Evolutionary conservation across 2,797 vertebrate genomes (phyloP), one percentile per base, ranked within the genome.

Genomic region (Dromococcyx pavoninus): DNA sequence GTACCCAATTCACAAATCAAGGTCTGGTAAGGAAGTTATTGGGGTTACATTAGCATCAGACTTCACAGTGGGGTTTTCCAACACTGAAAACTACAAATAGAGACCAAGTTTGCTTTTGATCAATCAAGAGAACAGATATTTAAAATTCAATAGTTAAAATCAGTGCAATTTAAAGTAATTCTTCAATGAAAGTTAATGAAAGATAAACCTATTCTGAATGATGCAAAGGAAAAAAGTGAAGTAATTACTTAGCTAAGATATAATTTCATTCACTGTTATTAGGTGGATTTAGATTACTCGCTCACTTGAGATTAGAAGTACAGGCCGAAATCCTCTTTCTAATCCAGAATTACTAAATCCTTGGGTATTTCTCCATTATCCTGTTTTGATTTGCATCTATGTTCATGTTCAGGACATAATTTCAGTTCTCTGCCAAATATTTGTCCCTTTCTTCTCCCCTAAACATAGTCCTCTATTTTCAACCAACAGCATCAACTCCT

Each of bases 261-360:
- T 70, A 72, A 95, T 81, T 93, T 94, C 66, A 92, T 90, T 89
- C 93, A 72, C 57, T 84, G 73, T 89, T 97, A 97, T 95, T 96
- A 97, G 93, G 91, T 83, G 69, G 94, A 87, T 96, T 94, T 93
- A 92, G 93, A 94, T 91, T 96, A 95, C 58, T 95, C 71, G 89
- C 95, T 97, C 65, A 70, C 91, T 91, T 2, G 2, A 96, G 97
- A 97, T 97, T 96, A 97, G 93, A 69, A 94, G 93, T 91, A 92
- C 94, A 93, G 51, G 85, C 86, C 94, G 93, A 97, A 96, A 97
- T 97, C 96, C 94, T 94, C 18, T 25, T 93, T 75, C 73, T 81
- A 94, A 94, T 77, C 84, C 96, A 93, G 84, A 95, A 93, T 77
- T 91, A 61, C 69, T 96, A 96, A 96, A 95, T 95, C 96, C 92